Evolutionary conservation across 2,888 invertebrate species (phyloP).

Genomic region (Mystacides longicornis): DNA sequence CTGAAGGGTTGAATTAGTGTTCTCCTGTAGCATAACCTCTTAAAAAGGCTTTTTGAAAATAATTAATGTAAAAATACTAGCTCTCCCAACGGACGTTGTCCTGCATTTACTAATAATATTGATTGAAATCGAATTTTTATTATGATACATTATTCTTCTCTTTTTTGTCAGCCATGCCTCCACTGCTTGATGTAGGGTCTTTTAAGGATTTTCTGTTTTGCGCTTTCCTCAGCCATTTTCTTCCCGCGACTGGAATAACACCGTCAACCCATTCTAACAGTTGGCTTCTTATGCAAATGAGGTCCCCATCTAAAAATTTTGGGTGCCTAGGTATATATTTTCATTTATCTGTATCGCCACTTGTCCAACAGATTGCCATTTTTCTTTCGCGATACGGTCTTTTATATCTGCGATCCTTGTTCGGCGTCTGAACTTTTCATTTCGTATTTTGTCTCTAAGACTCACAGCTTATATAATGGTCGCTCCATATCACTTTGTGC

Average conservation of each 20-base stretch:
- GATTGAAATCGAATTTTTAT: background rate
- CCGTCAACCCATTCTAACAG: slow-evolving; percentile 22
- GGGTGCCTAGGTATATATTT: background rate
- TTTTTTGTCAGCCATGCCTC: slow-evolving; percentile 1
- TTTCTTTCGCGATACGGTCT: background rate
- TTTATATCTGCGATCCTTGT: background rate
- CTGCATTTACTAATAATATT: no score
- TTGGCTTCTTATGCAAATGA: background rate
- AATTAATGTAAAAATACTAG: no score
- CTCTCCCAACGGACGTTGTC: no score
- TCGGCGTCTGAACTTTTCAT: background rate
- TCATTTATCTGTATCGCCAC: background rate
- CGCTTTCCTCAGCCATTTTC: background rate
- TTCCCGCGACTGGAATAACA: slow-evolving; percentile 28
- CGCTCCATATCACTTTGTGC: background rate
- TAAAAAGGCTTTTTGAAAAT: no score
- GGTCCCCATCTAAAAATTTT: background rate
- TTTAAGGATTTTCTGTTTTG: background rate
- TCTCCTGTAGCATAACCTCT: no score
- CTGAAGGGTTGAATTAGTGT: no score
- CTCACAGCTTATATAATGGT: background rate
- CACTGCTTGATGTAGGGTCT: slow-evolving; percentile 1
- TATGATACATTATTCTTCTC: background rate
- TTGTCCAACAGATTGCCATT: background rate
- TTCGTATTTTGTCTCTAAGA: background rate